A percentile compares a stretch with the other conserved stretches of the same genome.
phyloP scores from a whole-genome alignment of 1,140 invertebrate species.

The Drosophila lowei region DNA sequence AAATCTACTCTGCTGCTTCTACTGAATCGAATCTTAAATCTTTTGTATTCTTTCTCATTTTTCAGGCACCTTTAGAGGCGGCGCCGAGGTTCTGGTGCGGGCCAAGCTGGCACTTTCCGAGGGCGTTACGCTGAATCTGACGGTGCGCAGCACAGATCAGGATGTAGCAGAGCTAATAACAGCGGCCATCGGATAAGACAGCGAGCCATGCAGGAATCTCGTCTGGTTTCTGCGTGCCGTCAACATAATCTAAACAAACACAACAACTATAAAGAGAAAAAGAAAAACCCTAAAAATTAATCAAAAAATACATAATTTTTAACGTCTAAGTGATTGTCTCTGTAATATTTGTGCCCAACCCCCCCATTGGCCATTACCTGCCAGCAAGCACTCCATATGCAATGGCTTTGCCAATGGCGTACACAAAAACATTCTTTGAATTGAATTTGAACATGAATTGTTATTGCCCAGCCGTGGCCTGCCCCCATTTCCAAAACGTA shows the following conservation, averaged over 20 bases:
- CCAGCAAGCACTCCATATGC: too few relatives aligned
- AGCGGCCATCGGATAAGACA: constrained; percentile 91
- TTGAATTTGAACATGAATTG: constrained; percentile 35
- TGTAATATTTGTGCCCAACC: constrained; percentile 24
- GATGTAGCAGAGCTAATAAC: constrained; percentile 93
- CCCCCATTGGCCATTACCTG: constrained; percentile 11
- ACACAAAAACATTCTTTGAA: not conserved
- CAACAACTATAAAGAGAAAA: constrained; percentile 27
- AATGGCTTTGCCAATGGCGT: too few relatives aligned
- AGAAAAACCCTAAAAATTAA: constrained; percentile 36
- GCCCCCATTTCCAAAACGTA: constrained; percentile 20
- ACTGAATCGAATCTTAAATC: too few relatives aligned
- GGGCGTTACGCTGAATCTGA: constrained; percentile 90
- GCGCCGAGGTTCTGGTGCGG: constrained; percentile 93
- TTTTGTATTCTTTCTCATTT: not conserved
- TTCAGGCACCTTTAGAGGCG: constrained; percentile 92
- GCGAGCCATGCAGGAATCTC: constrained; percentile 63
- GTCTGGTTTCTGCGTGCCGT: constrained; percentile 62
- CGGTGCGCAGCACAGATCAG: constrained; percentile 86
- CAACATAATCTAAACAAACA: constrained; percentile 55
- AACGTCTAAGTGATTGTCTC: constrained; percentile 48
- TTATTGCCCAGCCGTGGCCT: constrained; percentile 12
- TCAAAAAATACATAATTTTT: constrained; percentile 62
- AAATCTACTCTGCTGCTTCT: not conserved
- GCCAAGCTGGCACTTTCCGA: constrained; percentile 91